phyloP scores from a whole-genome alignment of 2,888 invertebrate genomes.

The Stegophylla sp. region DNA sequence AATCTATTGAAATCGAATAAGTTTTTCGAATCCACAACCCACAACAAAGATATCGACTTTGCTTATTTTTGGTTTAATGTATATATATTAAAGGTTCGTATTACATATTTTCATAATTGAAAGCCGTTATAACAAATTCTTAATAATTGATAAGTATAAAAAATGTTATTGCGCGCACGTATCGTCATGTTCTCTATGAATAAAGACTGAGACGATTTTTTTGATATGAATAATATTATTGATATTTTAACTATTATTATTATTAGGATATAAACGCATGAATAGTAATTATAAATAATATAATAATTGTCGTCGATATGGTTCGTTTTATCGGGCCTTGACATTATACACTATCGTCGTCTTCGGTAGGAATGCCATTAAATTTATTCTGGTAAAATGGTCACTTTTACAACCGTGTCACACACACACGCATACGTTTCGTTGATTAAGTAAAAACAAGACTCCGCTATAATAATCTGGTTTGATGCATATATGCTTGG shows the following conservation, averaged over 20 bases:
- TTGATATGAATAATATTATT: too few species aligned
- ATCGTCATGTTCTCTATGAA: not conserved
- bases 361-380: not conserved
- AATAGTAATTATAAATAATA: not conserved
- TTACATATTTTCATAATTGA: too few species aligned
- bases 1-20: too few species aligned
- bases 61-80: too few species aligned
- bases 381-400: conserved; percentile 27
- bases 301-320: conserved; percentile 12
- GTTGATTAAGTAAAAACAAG: conserved; percentile 7
- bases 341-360: too few species aligned
- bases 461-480: conserved; percentile 21
- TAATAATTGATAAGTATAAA: conserved; percentile 30
- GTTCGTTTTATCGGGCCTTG: conserved; percentile 34
- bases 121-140: not conserved
- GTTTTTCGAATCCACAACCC: too few species aligned
- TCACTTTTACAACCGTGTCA: conserved; percentile 31
- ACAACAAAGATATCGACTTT: too few species aligned
- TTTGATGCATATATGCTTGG: not conserved
- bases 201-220: not conserved
- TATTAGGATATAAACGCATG: too few species aligned
- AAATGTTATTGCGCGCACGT: not conserved
- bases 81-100: too few species aligned
- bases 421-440: not conserved
- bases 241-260: too few species aligned